Evolutionary conservation across 1,140 invertebrate species (phyloP).

Genomic region (Stegodyphus dumicola): DNA sequence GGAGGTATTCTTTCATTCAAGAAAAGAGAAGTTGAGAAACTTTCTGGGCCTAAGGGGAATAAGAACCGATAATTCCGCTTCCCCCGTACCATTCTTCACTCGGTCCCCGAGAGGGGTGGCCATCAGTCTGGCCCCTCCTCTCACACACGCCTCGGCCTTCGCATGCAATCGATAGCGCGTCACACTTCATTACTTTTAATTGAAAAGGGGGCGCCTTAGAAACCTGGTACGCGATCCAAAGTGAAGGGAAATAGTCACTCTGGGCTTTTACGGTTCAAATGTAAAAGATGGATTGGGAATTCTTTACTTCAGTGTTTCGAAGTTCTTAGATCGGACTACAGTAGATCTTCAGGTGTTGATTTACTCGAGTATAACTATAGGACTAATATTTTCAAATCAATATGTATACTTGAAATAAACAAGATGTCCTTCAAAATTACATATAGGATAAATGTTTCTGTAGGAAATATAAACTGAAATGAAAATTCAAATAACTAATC

Average conservation of each 20-base stretch:
- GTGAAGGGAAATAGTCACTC: too few species aligned
- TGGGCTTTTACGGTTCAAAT: too few species aligned
- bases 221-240: background rate
- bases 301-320: background rate
- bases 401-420: too few species aligned
- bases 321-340: too few species aligned
- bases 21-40: background rate
- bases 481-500: too few species aligned
- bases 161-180: background rate
- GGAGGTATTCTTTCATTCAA: background rate
- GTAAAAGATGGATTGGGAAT: too few species aligned
- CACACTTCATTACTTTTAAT: constrained; percentile 3
- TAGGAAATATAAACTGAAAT: too few species aligned
- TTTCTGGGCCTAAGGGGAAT: background rate
- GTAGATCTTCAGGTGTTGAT: too few species aligned
- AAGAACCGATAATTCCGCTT: background rate
- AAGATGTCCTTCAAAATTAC: too few species aligned
- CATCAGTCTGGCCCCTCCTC: background rate
- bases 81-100: background rate
- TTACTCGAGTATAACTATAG: too few species aligned
- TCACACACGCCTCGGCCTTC: background rate
- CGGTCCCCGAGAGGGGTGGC: background rate
- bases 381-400: too few species aligned
- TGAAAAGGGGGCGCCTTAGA: background rate
- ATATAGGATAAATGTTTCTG: too few species aligned